Percentiles rank a stretch among this genome's conserved stretches.
Conservation (phyloP, 2,113 vertebrate genomes). For the Acrocephalus arundinaceus region DNA sequence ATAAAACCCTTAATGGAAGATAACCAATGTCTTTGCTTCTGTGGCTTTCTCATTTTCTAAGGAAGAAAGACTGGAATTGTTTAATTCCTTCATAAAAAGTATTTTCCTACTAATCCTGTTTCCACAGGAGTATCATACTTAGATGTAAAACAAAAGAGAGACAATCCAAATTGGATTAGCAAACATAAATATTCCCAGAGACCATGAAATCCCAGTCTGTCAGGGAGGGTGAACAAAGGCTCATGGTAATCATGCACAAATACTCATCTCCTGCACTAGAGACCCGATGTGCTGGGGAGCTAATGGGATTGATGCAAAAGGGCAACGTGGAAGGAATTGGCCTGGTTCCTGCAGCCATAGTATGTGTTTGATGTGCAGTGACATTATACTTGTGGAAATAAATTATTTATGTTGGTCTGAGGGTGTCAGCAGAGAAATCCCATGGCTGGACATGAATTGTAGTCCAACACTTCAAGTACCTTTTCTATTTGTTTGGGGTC, state of each 20-base stretch:
- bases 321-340: neutral
- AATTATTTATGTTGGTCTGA: neutral
- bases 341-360: neutral
- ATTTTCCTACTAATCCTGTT: constrained; percentile 23
- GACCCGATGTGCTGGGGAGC: neutral
- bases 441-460: neutral
- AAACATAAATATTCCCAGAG: neutral
- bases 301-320: neutral
- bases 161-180: neutral
- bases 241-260: neutral
- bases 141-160: constrained; percentile 5
- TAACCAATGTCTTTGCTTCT: neutral
- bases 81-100: neutral
- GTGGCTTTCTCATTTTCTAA: neutral
- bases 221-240: neutral
- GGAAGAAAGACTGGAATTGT: constrained; percentile 6
- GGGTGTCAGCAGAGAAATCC: neutral
- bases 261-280: neutral
- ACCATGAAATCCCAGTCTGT: neutral
- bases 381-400: constrained; percentile 3
- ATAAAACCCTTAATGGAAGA: neutral
- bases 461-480: neutral
- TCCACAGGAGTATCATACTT: neutral
- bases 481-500: neutral
- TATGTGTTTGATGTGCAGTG: neutral